phyloP scores from a whole-genome alignment of 1,140 invertebrate genomes.

The Meloidogyne hapla region DNA sequence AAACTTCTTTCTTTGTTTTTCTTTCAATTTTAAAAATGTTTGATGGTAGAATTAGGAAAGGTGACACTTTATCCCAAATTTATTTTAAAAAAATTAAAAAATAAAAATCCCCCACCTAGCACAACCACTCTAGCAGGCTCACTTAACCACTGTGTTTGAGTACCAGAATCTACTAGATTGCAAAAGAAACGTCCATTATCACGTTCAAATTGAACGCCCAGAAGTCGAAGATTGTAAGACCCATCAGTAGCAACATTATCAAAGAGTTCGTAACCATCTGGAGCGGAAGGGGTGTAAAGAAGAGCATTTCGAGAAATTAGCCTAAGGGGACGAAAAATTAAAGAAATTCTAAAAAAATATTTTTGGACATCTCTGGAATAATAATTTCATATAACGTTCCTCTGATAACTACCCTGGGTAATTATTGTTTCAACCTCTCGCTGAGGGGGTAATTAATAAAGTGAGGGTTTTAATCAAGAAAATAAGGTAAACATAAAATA shows the following conservation, averaged over 20 bases:
- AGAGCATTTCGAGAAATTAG: conserved; percentile 18
- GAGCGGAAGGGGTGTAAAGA: background rate
- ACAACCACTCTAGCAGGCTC: conserved; percentile 39
- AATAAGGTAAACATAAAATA: no score
- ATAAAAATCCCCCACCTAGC: conserved; percentile 19
- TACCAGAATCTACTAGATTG: conserved; percentile 32
- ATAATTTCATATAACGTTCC: no score
- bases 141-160: conserved; percentile 37
- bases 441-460: no score
- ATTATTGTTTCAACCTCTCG: no score
- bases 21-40: no score
- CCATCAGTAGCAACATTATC: conserved; percentile 26
- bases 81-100: no score
- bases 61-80: no score
- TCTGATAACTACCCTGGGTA: no score
- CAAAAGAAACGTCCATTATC: conserved; percentile 50
- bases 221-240: conserved; percentile 41
- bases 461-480: no score
- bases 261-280: conserved; percentile 20
- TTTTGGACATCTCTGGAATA: no score
- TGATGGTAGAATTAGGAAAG: no score
- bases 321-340: background rate
- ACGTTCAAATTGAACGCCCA: conserved; percentile 33
- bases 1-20: no score
- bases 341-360: background rate